phyloP scores from a whole-genome alignment of 2,113 vertebrate genomes.

The Desmodus rotundus region DNA sequence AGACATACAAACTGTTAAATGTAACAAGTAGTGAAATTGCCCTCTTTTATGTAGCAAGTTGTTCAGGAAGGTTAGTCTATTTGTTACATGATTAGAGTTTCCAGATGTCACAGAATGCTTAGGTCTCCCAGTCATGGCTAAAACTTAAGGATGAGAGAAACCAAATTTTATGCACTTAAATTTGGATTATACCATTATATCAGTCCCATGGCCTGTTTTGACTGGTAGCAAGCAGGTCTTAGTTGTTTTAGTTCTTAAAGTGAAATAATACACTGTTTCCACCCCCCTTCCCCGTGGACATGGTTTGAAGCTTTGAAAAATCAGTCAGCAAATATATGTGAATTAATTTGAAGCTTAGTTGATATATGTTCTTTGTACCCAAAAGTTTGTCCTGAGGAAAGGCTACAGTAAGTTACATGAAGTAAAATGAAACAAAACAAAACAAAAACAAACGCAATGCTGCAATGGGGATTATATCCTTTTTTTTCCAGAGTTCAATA shows the following conservation, averaged over 20 bases:
- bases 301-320: not conserved
- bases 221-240: not conserved
- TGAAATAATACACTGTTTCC: not conserved
- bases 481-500: not conserved
- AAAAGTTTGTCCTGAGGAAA: not conserved
- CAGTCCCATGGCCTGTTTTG: not conserved
- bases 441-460: not conserved
- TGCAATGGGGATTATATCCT: not conserved
- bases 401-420: not conserved
- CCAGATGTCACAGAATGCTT: not conserved
- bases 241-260: not conserved
- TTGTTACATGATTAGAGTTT: conserved; percentile 23
- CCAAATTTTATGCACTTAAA: conserved; percentile 12
- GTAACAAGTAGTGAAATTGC: not conserved
- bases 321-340: not conserved
- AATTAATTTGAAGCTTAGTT: not conserved
- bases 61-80: not conserved
- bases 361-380: not conserved
- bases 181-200: not conserved
- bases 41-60: not conserved
- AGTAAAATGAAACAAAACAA: not conserved
- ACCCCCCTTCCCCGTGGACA: not conserved
- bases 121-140: not conserved
- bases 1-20: conserved; percentile 26
- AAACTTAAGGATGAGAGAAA: not conserved